Evolutionary conservation across 2,113 vertebrate genomes (phyloP), one percentile per base, ranked within the genome.

Genomic region (Amia ocellicauda): DNA sequence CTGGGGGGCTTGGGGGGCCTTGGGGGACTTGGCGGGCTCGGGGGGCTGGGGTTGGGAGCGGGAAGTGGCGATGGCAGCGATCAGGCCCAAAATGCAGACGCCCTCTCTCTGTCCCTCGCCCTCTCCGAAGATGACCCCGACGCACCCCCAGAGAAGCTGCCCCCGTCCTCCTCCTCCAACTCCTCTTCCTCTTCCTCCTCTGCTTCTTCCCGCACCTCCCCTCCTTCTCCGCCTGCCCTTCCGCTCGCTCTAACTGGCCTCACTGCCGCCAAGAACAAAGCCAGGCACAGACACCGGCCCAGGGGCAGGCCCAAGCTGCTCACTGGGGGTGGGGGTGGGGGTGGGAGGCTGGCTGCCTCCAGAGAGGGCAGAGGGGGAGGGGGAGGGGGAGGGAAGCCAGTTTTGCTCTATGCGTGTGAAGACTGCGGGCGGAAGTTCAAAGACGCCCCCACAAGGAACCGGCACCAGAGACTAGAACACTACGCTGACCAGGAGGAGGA

Each of bases 341-440:
- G 27, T 47, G 41, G 36, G 41, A 62, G 53, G n/a, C 19, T 26
- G 14, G 36, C 23, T 10, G 29, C 11, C n/a, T 57, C 23, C 23
- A 50, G 27, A 45, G 55, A 20, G 36, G 20, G 49, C 58, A 23
- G 11, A 59, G 24, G 11, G 64, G 16, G 56, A 49, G 43, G 53
- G n/a, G 42, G 23, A 4, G 27, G 22, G n/a, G 58, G 61, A 50
- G 74, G 61, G 3, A 62, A 54, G 24, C 52, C 60, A 16, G 47
- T 54, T 24, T 75, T 83, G n/a, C 65, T 64, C 22, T 90, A 90
- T 26, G 61, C 67, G 3, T 90, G 89, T 7, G 89, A 90, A 57
- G 89, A 90, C 72, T 90, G 89, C 24, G 86, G 89, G 3, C 78
- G 78, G 69, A 64, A 81, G 17, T 90, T 90, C 69, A 81, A 78